Evolutionary conservation across 2,888 invertebrate genomes (phyloP).

Genomic region (Leptopilina drosophilae): DNA sequence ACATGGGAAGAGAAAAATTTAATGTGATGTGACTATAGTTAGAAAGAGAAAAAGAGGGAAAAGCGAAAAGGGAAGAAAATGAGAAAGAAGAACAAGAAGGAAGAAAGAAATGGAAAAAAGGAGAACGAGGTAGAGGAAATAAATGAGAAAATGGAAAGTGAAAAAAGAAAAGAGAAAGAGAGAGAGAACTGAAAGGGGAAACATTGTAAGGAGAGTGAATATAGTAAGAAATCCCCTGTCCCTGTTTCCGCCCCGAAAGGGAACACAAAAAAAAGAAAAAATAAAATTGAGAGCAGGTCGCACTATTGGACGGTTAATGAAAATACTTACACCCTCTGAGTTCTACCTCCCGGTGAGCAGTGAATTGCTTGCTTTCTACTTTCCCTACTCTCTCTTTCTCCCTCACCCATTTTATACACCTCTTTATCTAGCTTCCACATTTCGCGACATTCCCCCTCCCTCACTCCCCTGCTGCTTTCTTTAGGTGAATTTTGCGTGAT

Average conservation of each 20-base stretch:
- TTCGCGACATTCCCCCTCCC: constrained; percentile 57
- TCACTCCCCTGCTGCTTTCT: constrained; percentile 53
- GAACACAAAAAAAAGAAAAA: constrained; percentile 25
- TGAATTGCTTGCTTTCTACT: constrained; percentile 66
- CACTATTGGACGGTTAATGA: constrained; percentile 73
- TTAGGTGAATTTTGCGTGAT: constrained; percentile 64
- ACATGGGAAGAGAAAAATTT: no score
- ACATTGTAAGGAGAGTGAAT: constrained; percentile 33
- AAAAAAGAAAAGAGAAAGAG: constrained; percentile 21
- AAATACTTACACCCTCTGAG: constrained; percentile 70
- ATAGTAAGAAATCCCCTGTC: no score
- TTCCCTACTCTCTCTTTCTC: constrained; percentile 55
- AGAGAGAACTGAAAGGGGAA: not conserved
- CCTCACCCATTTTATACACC: constrained; percentile 42
- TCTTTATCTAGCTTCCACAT: constrained; percentile 47
- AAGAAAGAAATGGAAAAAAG: no score
- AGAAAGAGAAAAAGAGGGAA: no score
- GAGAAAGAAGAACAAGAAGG: no score
- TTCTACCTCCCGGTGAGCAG: constrained; percentile 66
- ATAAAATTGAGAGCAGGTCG: constrained; percentile 63
- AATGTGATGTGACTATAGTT: no score
- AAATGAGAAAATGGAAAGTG: constrained; percentile 24
- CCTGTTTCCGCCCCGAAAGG: no score
- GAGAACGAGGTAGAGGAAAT: constrained; percentile 56
- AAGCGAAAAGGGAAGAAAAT: no score